Percentiles rank a stretch among this genome's conserved stretches.
Conservation (phyloP, 2,797 vertebrate genomes). For the Arnoldichthys spilopterus region DNA sequence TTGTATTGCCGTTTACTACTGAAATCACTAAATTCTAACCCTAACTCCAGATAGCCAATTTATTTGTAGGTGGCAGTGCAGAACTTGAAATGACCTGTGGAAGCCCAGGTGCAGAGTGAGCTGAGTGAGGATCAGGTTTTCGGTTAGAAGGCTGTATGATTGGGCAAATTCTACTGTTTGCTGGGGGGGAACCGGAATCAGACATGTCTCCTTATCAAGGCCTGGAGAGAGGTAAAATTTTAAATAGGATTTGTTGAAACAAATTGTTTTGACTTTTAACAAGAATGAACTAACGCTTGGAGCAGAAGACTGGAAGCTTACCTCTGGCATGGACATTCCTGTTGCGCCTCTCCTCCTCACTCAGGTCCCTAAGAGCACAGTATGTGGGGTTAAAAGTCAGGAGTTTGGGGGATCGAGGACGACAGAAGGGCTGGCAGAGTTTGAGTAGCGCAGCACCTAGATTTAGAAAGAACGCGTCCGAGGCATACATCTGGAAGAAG, state of each 20-base stretch:
- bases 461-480: constrained; percentile 96
- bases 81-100: constrained; percentile 71
- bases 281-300: not conserved
- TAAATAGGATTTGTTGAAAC: not conserved
- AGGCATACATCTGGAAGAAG: constrained; percentile 96
- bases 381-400: constrained; percentile 97
- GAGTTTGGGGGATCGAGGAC: constrained; percentile 87
- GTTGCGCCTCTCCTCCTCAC: constrained; percentile 89
- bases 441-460: constrained; percentile 91
- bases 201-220: constrained; percentile 95
- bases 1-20: not conserved
- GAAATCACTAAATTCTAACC: not conserved
- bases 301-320: constrained; percentile 56
- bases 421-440: constrained; percentile 98
- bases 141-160: constrained; percentile 94
- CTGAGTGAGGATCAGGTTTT: constrained; percentile 95
- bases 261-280: not conserved
- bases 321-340: constrained; percentile 95
- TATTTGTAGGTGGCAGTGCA: not conserved
- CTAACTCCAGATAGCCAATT: not conserved
- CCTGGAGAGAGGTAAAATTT: constrained; percentile 69
- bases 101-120: constrained; percentile 91
- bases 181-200: constrained; percentile 87
- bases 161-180: constrained; percentile 84
- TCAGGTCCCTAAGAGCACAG: constrained; percentile 91